A percentile compares a stretch with the other conserved stretches of the same genome.
These are phyloP conservation scores for Acipenser oxyrinchus DNA, from an alignment of 2,797 vertebrate genomes.

Conservation along the genomic window DNA sequence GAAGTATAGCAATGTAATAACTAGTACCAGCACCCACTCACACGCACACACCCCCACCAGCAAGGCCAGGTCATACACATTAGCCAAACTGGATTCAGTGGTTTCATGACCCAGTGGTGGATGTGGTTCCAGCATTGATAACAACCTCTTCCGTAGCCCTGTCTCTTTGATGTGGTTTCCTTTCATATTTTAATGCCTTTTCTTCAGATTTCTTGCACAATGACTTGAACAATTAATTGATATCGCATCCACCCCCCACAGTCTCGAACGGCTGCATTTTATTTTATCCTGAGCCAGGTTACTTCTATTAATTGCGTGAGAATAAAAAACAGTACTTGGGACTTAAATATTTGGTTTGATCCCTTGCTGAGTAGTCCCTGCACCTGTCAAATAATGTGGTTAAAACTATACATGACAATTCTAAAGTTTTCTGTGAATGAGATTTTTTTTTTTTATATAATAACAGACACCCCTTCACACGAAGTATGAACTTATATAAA, in stretches of 20 bases:
- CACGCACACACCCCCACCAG: conserved; percentile 22
- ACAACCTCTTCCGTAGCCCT: neutral
- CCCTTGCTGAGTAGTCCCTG: too few species aligned
- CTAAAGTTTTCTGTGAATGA: too few species aligned
- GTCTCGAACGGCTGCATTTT: neutral
- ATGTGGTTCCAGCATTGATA: too few species aligned
- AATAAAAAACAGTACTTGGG: neutral
- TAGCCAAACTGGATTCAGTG: conserved; percentile 25
- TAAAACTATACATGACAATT: too few species aligned
- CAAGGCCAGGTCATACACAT: neutral
- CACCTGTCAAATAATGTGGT: too few species aligned
- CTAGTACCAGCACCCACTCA: conserved; percentile 12
- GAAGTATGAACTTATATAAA: too few species aligned
- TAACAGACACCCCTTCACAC: too few species aligned
- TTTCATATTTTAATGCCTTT: neutral
- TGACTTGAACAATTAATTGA: conserved; percentile 4
- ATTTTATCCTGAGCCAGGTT: neutral
- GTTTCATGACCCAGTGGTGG: too few species aligned
- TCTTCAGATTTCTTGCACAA: neutral
- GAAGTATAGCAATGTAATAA: too few species aligned
- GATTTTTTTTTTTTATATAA: too few species aligned
- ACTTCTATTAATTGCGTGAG: neutral
- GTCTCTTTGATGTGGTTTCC: neutral
- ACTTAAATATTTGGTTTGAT: neutral
- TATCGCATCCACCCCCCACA: neutral